phyloP scores from a whole-genome alignment of 35 echinoderm and acorn worm genomes.

The Lytechinus variegatus region DNA sequence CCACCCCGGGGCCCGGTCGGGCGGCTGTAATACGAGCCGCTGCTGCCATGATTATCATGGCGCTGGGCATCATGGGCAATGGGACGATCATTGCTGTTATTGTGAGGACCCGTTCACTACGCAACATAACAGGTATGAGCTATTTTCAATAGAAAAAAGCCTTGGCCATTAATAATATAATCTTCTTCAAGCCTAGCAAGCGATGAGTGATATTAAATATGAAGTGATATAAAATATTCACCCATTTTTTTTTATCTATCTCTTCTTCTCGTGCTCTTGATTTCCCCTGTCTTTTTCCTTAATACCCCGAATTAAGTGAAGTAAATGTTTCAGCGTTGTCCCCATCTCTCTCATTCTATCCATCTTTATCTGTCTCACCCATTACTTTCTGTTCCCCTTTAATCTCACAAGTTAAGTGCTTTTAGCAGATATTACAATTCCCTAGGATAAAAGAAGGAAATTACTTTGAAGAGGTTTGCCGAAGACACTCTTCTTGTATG shows the following conservation, averaged over 20 bases:
- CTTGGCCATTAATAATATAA: no score
- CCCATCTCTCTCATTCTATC: neutral
- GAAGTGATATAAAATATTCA: neutral
- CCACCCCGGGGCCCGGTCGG: neutral
- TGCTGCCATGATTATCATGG: slow-evolving; percentile 38
- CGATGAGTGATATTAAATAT: no score
- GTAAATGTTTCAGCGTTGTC: no score
- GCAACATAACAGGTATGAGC: slow-evolving; percentile 52
- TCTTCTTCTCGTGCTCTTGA: neutral
- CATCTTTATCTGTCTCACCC: neutral
- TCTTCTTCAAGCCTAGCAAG: no score
- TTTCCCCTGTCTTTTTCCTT: neutral
- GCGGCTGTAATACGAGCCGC: slow-evolving; percentile 33
- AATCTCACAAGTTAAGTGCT: neutral
- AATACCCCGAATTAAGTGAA: no score
- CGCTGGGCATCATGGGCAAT: slow-evolving; percentile 21
- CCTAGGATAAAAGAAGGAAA: neutral
- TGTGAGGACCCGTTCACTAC: slow-evolving; percentile 40
- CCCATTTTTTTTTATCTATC: neutral
- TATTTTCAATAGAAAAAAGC: no score
- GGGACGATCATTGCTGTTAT: slow-evolving; percentile 52
- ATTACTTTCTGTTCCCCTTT: neutral
- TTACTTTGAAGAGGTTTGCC: neutral
- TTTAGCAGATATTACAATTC: neutral
- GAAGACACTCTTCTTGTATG: neutral